Conservation (phyloP, 2,113 vertebrate species). For the Nesogale talazaci region DNA sequence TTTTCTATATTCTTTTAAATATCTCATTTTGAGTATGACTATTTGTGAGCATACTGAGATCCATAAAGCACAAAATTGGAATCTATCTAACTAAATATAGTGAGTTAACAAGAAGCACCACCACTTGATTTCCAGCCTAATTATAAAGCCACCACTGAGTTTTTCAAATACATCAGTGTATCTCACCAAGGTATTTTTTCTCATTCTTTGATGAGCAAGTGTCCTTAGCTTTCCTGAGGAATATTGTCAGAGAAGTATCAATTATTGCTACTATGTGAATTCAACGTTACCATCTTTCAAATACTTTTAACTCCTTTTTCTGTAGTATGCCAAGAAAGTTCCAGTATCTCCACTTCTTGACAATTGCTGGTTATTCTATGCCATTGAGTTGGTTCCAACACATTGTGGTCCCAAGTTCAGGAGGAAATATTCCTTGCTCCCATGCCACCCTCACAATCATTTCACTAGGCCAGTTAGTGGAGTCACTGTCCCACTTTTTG, state of each 20-base stretch:
- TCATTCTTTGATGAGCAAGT: not conserved
- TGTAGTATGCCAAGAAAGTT: not conserved
- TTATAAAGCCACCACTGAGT: not conserved
- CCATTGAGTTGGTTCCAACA: not conserved
- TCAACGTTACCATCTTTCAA: not conserved
- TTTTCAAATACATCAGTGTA: not conserved
- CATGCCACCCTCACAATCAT: no score
- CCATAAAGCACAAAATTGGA: not conserved
- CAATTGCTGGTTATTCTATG: not conserved
- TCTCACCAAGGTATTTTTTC: not conserved
- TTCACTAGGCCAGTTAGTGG: no score
- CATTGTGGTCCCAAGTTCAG: not conserved
- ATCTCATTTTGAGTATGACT: not conserved
- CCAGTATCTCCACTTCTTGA: not conserved
- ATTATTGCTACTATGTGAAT: not conserved
- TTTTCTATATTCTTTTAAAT: not conserved
- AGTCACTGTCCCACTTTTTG: no score
- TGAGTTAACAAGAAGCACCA: not conserved
- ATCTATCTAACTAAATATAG: conserved; percentile 5
- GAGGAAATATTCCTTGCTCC: no score
- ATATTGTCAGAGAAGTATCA: not conserved
- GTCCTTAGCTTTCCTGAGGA: not conserved
- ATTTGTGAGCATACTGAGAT: not conserved
- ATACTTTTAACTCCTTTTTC: not conserved
- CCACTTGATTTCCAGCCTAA: not conserved